These are phyloP conservation scores for Onychomys arenicola DNA, from an alignment of 2,797 vertebrate species.

Conservation along the genomic window DNA sequence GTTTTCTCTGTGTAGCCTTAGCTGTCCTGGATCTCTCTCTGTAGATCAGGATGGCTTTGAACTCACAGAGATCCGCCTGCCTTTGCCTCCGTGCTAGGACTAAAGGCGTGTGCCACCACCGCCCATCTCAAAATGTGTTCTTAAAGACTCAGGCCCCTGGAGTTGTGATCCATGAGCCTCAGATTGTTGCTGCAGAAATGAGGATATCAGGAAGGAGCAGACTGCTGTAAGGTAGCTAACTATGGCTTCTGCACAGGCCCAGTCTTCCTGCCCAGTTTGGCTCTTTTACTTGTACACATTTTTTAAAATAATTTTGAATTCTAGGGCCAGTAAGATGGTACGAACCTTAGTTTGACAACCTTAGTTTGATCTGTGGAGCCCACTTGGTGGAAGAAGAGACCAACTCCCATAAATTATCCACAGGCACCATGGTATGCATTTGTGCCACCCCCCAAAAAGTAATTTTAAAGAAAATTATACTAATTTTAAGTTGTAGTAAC, in stretches of 20 bases:
- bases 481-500: neutral
- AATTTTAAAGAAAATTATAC: neutral
- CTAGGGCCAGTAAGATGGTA: neutral
- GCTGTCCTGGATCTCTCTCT: neutral
- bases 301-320: neutral
- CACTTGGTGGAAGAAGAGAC: neutral
- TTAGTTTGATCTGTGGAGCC: too few relatives aligned
- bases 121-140: neutral
- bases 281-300: neutral
- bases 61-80: neutral
- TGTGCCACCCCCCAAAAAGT: neutral
- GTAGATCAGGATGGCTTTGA: neutral
- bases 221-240: too few relatives aligned
- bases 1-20: neutral
- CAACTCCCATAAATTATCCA: neutral
- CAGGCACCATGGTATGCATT: neutral
- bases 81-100: neutral
- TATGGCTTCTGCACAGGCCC: too few relatives aligned
- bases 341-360: neutral
- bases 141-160: neutral
- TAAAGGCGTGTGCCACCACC: neutral
- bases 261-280: neutral
- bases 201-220: neutral
- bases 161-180: neutral
- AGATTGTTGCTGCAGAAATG: neutral